Base-by-base conservation (phyloP, 2,888 invertebrate species). In the Strigamia maritima region DNA sequence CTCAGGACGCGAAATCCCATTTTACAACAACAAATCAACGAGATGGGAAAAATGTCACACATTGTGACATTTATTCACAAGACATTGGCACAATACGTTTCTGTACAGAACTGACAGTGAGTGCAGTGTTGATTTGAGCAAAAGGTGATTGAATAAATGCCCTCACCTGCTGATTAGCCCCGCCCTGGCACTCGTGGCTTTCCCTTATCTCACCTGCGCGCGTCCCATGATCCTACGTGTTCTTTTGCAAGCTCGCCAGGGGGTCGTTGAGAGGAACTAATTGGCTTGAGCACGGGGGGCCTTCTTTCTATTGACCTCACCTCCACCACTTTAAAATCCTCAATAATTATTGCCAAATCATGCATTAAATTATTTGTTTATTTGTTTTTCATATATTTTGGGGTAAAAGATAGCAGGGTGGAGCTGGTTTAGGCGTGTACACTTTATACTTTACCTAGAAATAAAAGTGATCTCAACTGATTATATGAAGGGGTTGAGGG, bases 131-230 rank as follows among this genome's bases (percentile, higher is more conserved):
- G 70, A 70, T 70, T 70, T 26, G 70, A 24, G 70, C 26, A 65
- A 70, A 70, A 70, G 12, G 70, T 70, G 70, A 70, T 70, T 70
- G 70, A 70, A 70, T 70, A 70, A 70, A 70, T 70, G 70, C 28
- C 70, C 70, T 70, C 70, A 70, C 70, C 70, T 26, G 70, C 70
- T 70, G 70, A 70, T 70, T 70, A 70, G 70, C 70, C 70, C 70
- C 70, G 70, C 70, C 70, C 70, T 70, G 70, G 26, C 70, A 70
- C 70, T 70, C 70, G 70, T 70, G 70, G 70, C 70, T 24, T 70
- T 70, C 70, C 70, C 70, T 70, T 70, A 70, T 70, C 70, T 70
- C 70, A 70, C 70, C 70, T 70, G 70, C 28, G 70, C 70, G 70
- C 70, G 70, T 70, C 70, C 28, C 28, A 28, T 70, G 70, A 70